phyloP scores from a whole-genome alignment of 2,888 invertebrate species.

The Eupithecia dodoneata region DNA sequence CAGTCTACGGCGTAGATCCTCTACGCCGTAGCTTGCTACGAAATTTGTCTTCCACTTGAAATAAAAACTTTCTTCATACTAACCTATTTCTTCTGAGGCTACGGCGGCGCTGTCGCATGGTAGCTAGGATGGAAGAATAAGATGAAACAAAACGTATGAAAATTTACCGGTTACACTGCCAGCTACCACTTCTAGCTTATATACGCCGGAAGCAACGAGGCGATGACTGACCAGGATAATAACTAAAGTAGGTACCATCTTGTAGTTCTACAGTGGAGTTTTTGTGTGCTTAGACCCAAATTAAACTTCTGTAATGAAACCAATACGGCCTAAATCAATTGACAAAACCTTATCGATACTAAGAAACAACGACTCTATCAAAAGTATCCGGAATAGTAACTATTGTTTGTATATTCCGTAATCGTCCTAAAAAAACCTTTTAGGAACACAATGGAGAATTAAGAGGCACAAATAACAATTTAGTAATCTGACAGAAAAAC shows the following conservation, averaged over 20 bases:
- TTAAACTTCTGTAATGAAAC: not conserved
- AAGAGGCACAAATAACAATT: slow-evolving; percentile 38
- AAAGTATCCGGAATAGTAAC: not conserved
- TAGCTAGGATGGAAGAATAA: not conserved
- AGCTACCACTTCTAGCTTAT: too few species aligned
- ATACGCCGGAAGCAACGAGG: too few species aligned
- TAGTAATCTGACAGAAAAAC: slow-evolving; percentile 38
- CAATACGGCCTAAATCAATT: slow-evolving; percentile 13
- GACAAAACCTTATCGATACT: not conserved
- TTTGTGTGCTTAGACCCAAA: not conserved
- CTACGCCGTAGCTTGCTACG: not conserved
- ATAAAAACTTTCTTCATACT: not conserved
- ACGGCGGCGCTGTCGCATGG: not conserved
- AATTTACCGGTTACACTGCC: not conserved
- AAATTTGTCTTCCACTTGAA: not conserved
- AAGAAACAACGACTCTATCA: not conserved
- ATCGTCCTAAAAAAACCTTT: slow-evolving; percentile 13
- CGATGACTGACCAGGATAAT: too few species aligned
- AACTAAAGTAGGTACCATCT: too few species aligned
- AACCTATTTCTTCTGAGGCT: not conserved
- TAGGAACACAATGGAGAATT: slow-evolving; percentile 29
- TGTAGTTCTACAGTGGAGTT: too few species aligned
- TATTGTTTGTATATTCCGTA: slow-evolving; percentile 5
- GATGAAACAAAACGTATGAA: not conserved
- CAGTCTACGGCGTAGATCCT: not conserved